Base-by-base conservation (phyloP, 2,797 vertebrate genomes). In the Gorsachius magnificus region DNA sequence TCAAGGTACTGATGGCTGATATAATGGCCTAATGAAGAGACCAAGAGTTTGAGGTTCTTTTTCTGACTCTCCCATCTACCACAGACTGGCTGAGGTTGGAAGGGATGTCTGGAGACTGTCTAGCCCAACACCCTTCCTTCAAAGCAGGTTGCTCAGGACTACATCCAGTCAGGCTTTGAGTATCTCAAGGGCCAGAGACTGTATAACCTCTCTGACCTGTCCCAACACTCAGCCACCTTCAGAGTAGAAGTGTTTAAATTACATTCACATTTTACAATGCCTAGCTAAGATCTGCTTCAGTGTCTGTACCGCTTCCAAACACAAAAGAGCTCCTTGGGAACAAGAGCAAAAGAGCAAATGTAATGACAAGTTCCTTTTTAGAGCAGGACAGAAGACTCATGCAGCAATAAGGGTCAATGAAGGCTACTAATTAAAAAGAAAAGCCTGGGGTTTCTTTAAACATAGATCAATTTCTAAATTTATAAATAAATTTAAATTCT, bases 91-190 rank as follows among this genome's bases (percentile, higher is more conserved):
- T 20, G 20, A 58, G 36, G 11, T 14, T 58, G 13, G 36, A 76
- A 58, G 20, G 8, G 33, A 20, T 5, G 45, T 38, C 53, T 58
- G 61, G 13, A 85, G 53, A 85, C 17, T 33, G 17, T 19, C 45
- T 9, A 81, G 9, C 10, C 24, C 51, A 78, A 24, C 5, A 8
- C 26, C 28, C 7, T 48, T 3, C 45, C 43, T 61, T 61, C 36
- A 26, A 57, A 57, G 51, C 46, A 65, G 16, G 41, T 8, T 51
- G 43, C 54, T 58, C n/a, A 81, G 38, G 53, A 68, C 24, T 12
- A n/a, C 3, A 2, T 28, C 36, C 61, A 70, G n/a, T 0, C 4
- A 6, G 57, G 43, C 43, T 76, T 5, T 9, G 6, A 48, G 26
- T 16, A 45, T 29, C 28, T 66, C 24, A 31, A 76, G 63, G 38